Base-by-base conservation (phyloP, 2,797 vertebrate species). In the Lithobates pipiens region DNA sequence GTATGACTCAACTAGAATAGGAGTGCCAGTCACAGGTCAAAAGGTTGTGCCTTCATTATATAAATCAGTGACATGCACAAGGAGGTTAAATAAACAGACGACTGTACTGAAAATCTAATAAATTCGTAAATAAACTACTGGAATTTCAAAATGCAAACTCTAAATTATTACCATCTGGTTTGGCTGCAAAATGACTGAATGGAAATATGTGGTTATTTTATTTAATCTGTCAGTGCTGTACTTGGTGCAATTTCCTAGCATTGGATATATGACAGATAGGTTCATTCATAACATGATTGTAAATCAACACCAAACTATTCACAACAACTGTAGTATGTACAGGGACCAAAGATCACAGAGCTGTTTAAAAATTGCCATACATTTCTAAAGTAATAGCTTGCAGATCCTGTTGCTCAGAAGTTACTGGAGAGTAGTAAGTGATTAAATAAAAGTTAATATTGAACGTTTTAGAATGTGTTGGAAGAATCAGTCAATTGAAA, bases 41-140 rank as follows among this genome's bases (percentile, higher is more conserved):
- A 75, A 72, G 69, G 76, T 50, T 72, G 15, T 67, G 25, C 32
- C 80, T 29, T 72, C 34, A 32, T n/a, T 36, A 67, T 86, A 44
- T 86, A 82, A 82, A 86, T 77, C 85, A 72, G 50, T 86, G 77
- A 69, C 74, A 76, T 67, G 32, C 67, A 27, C 18, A 61, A 82
- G 73, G 34, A 81, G 36, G 77, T 81, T 81, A 81, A 70, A 75
- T 54, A 76, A 68, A 70, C 73, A 86, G 46, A 34, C 65, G 50
- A 16, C 50, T 72, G 23, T 70, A 71, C 29, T 86, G 85, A 25
- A 76, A 82, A 76, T 86, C 73, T 82, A 82, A 86, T 86, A 76
- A 86, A 77, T 69, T 36, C 65, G 72, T 42, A 75, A 44, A 73
- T 57, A 63, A 63, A 73, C 69, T 18, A 44, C 69, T 79, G 76